These are phyloP conservation scores for Dorcus parallelipipedus DNA, from an alignment of 2,888 invertebrate species.

Conservation along the genomic window DNA sequence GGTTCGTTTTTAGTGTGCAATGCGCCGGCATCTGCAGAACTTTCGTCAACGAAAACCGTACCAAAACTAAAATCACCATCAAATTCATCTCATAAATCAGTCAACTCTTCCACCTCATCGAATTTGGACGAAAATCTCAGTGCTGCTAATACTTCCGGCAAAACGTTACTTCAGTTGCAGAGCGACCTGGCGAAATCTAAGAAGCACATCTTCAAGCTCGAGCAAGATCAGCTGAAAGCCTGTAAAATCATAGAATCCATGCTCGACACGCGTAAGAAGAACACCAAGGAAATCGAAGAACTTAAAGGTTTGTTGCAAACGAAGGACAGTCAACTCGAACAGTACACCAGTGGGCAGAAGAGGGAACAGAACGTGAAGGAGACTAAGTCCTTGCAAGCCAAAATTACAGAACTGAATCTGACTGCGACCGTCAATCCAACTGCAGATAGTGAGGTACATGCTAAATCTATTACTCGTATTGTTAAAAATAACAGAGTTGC, in stretches of 20 bases:
- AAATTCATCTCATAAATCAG: conserved; percentile 7
- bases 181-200: conserved; percentile 28
- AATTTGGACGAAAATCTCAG: conserved; percentile 2
- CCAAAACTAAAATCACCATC: conserved; percentile 8
- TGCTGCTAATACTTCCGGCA: conserved; percentile 1
- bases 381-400: conserved; percentile 25
- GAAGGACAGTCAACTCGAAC: conserved; percentile 26
- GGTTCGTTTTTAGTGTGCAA: conserved; percentile 44
- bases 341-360: conserved; percentile 19
- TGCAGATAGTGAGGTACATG: conserved; percentile 38
- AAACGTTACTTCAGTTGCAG: conserved; percentile 14
- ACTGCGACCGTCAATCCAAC: conserved; percentile 28
- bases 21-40: conserved; percentile 42
- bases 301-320: conserved; percentile 37
- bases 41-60: conserved; percentile 25
- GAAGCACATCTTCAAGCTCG: conserved; percentile 39
- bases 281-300: conserved; percentile 39
- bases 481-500: not conserved
- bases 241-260: conserved; percentile 47
- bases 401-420: conserved; percentile 30
- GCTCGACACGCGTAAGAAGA: conserved; percentile 39
- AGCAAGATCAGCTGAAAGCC: conserved; percentile 46
- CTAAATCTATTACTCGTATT: conserved; percentile 2
- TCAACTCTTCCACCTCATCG: not conserved
- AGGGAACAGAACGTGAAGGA: conserved; percentile 5